Percentiles rank a stretch among this genome's conserved stretches.
Evolutionary conservation across 2,113 vertebrate genomes (phyloP).

Genomic region (Phaetusa simplex): DNA sequence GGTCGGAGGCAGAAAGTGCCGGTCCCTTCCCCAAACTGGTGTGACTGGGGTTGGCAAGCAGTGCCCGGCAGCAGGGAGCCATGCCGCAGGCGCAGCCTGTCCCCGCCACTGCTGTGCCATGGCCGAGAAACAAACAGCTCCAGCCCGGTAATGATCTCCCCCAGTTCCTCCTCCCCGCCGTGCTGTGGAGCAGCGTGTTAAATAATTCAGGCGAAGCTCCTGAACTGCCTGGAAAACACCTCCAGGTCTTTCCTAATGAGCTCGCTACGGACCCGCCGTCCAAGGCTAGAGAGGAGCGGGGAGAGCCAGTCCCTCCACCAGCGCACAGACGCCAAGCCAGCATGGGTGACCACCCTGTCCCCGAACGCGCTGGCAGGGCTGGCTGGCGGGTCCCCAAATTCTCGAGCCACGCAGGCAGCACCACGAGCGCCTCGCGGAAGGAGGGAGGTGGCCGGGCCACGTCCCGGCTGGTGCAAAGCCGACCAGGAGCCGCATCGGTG

Average conservation of each 20-base stretch:
- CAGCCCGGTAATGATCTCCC: not conserved
- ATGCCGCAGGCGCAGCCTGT: not conserved
- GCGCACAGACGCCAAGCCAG: not conserved
- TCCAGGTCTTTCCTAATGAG: slow-evolving; percentile 25
- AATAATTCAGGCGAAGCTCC: slow-evolving; percentile 18
- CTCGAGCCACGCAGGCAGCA: accelerated
- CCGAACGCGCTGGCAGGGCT: accelerated
- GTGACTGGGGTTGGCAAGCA: not conserved
- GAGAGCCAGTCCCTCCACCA: not conserved
- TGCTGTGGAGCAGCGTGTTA: not conserved
- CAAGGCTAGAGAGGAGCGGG: not conserved
- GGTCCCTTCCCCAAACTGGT: not conserved
- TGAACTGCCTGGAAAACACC: slow-evolving; percentile 27
- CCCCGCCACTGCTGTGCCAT: not conserved
- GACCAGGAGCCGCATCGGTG: not conserved
- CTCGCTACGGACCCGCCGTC: not conserved
- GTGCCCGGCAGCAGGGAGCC: not conserved
- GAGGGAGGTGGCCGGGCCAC: not conserved
- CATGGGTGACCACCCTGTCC: accelerated
- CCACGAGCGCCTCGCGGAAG: accelerated
- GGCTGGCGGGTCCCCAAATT: not conserved
- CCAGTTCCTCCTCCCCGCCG: not conserved
- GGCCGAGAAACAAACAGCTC: not conserved
- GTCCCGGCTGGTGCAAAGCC: not conserved
- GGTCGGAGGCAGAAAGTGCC: not conserved